Percentiles rank a stretch among this genome's conserved stretches.
Conservation (phyloP, 1,140 invertebrate species). For the Heliconius himera region DNA sequence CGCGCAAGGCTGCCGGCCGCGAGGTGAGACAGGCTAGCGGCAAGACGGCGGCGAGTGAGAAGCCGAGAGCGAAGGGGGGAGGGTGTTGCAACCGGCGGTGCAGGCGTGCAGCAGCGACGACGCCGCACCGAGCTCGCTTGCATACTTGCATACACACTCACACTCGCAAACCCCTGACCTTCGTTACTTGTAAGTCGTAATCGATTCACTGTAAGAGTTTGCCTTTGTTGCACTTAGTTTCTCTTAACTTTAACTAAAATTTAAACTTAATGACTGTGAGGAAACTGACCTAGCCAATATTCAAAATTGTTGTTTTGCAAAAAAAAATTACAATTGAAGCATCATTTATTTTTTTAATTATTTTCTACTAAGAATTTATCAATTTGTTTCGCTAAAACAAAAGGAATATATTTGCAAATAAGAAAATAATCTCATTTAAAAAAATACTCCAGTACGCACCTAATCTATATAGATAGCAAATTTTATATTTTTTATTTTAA, state of each 20-base stretch:
- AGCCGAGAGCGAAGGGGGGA: constrained; percentile 77
- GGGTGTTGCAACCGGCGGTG: constrained; percentile 80
- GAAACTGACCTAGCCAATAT: not conserved
- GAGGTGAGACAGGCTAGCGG: constrained; percentile 79
- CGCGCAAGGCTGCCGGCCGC: constrained; percentile 80
- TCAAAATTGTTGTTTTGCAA: not conserved
- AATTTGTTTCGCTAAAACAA: not conserved
- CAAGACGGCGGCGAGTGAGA: constrained; percentile 79
- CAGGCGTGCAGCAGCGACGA: constrained; percentile 79
- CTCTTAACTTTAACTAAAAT: constrained; percentile 33
- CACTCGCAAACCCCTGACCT: constrained; percentile 77
- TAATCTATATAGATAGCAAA: not conserved
- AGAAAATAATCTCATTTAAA: constrained; percentile 8
- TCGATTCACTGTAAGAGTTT: constrained; percentile 73
- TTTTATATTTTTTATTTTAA: not conserved
- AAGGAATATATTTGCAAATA: not conserved
- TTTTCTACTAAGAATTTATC: not conserved
- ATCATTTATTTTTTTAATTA: not conserved
- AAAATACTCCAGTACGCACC: not conserved
- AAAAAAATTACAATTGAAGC: not conserved
- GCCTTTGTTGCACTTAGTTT: constrained; percentile 60
- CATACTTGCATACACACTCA: constrained; percentile 79
- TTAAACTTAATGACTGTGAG: constrained; percentile 8
- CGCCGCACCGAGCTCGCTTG: constrained; percentile 80
- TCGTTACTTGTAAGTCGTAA: constrained; percentile 71